A percentile compares a stretch with the other conserved stretches of the same genome.
These are phyloP conservation scores for Agrotis ipsilon DNA, from an alignment of 2,888 invertebrate species.

Conservation along the genomic window DNA sequence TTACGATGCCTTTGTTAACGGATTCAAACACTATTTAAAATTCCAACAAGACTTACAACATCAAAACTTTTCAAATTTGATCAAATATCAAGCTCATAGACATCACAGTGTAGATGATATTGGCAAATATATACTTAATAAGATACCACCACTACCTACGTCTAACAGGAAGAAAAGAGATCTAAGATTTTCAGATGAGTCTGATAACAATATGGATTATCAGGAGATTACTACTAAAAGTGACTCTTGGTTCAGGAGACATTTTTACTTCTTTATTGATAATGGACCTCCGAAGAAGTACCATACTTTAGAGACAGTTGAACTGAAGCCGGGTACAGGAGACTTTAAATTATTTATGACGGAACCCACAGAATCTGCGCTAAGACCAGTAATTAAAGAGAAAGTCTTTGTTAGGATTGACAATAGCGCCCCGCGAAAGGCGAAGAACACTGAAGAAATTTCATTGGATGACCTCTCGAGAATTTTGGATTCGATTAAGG, in stretches of 20 bases:
- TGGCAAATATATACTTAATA: constrained; percentile 84
- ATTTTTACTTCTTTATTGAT: constrained; percentile 81
- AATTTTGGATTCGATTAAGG: constrained; percentile 36
- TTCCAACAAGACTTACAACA: constrained; percentile 78
- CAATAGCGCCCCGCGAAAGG: not conserved
- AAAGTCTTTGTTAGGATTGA: constrained; percentile 18
- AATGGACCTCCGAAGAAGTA: constrained; percentile 78
- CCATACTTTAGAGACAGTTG: constrained; percentile 78
- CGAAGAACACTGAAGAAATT: not conserved
- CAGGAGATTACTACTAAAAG: constrained; percentile 82
- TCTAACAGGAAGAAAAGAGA: constrained; percentile 37
- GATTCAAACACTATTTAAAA: constrained; percentile 83
- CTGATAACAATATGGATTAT: constrained; percentile 72
- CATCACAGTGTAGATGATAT: constrained; percentile 86
- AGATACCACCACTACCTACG: constrained; percentile 77
- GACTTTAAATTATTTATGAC: constrained; percentile 13
- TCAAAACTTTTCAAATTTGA: constrained; percentile 79
- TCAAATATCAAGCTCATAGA: constrained; percentile 84
- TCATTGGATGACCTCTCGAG: constrained; percentile 49
- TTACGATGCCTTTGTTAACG: constrained; percentile 83
- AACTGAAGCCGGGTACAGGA: constrained; percentile 70
- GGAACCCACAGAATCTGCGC: constrained; percentile 23
- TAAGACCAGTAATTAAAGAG: not conserved
- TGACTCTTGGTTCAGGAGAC: constrained; percentile 84
- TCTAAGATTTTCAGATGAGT: constrained; percentile 74